Evolutionary conservation across 1,140 invertebrate species (phyloP), one percentile per base, ranked within the genome.

Genomic region (Scaptodrosophila lebanonensis): DNA sequence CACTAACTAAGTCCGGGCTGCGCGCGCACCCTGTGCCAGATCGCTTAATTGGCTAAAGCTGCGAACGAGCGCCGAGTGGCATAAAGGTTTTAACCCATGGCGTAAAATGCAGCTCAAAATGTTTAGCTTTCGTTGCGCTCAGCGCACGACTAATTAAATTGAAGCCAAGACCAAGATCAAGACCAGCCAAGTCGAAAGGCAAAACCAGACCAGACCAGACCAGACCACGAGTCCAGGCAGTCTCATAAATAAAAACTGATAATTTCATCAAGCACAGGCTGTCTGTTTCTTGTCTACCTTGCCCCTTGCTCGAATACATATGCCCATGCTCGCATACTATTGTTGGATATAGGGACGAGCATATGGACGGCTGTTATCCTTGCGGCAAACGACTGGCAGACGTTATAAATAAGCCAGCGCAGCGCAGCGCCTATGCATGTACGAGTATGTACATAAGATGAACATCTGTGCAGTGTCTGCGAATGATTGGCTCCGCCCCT

Each of bases 81-180:
- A 25, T 25, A 13, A 54, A 56, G 45, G 44, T 52, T 50, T 70
- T 30, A 17, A 15, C 27, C 15, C 42, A 17, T 50, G 9, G 47
- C 30, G 30, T 18, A 50, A 22, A 20, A 32, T 3, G 8, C 29
- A 35, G 33, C 20, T 38, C 16, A 48, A 20, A 59, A 33, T 38
- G 27, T 48, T 59, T 58, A 38, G 58, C 63, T 67, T 71, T 53
- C 65, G 73, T 39, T 63, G 29, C 48, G 56, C 53, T 35, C 18
- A 49, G 68, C 58, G 64, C 65, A 79, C 66, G 75, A 82, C 73
- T 79, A 79, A 79, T 79, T 82, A 79, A 73, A 79, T 79, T 79
- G 75, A 53, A 54, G 71, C 70, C 66, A 51, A 56, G 52, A n/a
- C n/a, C 22, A 25, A 25, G 22, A 25, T 25, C 3, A n/a, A n/a